Percentiles rank a stretch among this genome's conserved stretches.
These are phyloP conservation scores for Apodemia mormo DNA, from an alignment of 2,888 invertebrate genomes.

Conservation along the genomic window DNA sequence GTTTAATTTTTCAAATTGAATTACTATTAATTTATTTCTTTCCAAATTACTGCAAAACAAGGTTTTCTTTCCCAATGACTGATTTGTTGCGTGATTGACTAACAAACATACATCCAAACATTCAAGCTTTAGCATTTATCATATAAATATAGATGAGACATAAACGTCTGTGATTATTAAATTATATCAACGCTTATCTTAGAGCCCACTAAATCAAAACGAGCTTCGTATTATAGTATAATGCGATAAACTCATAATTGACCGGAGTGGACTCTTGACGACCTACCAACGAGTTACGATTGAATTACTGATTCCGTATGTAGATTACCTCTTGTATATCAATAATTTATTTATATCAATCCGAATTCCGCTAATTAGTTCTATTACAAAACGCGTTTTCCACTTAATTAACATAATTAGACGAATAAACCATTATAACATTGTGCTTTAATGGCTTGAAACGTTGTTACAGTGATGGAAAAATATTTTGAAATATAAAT, in stretches of 20 bases:
- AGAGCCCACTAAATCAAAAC: not conserved
- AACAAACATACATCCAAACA: too few species aligned
- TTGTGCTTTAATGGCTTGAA: not conserved
- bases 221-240: conserved; percentile 29
- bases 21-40: too few species aligned
- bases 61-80: too few species aligned
- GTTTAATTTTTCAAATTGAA: too few species aligned
- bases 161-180: not conserved
- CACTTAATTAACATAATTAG: conserved; percentile 6
- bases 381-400: not conserved
- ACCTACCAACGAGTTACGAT: not conserved
- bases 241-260: conserved; percentile 36
- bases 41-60: too few species aligned
- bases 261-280: conserved; percentile 11
- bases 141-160: too few species aligned
- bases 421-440: not conserved
- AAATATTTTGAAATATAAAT: not conserved
- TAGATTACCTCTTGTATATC: not conserved
- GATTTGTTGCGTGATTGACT: too few species aligned
- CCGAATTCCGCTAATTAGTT: not conserved
- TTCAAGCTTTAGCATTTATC: too few species aligned
- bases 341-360: not conserved
- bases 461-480: not conserved
- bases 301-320: not conserved
- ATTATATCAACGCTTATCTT: not conserved